A percentile compares a stretch with the other conserved stretches of the same genome.
phyloP scores from a whole-genome alignment of 2,888 invertebrate genomes.

The Stenotaenia linearis region DNA sequence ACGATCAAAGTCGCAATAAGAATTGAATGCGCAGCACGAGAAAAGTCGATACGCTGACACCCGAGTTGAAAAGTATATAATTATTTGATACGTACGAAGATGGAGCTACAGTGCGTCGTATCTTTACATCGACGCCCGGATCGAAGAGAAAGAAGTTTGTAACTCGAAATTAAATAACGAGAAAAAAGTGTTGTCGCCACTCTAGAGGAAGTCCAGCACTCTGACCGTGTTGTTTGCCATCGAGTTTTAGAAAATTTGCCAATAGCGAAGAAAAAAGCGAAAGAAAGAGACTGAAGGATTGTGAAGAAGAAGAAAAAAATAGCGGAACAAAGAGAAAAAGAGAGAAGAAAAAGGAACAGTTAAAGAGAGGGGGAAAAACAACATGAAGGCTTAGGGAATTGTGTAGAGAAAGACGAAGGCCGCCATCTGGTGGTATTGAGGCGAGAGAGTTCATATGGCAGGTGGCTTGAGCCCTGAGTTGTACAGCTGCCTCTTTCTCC shows the following conservation, averaged over 20 bases:
- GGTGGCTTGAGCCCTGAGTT: conserved; percentile 4
- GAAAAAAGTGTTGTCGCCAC: too few relatives aligned
- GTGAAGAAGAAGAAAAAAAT: not conserved
- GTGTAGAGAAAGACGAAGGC: conserved; percentile 9
- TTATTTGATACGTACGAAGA: too few relatives aligned
- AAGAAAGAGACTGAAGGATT: not conserved
- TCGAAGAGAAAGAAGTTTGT: too few relatives aligned
- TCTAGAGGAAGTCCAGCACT: not conserved
- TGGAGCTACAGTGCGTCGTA: too few relatives aligned
- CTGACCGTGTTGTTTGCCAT: not conserved
- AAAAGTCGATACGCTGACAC: too few relatives aligned
- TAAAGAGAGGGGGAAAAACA: not conserved
- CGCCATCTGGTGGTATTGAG: conserved; percentile 5
- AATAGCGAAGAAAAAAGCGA: not conserved
- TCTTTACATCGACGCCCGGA: too few relatives aligned
- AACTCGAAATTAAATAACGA: too few relatives aligned
- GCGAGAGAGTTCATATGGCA: conserved; percentile 4
- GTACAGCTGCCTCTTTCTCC: conserved; percentile 1
- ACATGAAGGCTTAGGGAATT: conserved; percentile 9
- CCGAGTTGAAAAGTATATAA: too few relatives aligned
- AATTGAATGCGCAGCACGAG: too few relatives aligned
- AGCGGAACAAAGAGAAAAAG: not conserved
- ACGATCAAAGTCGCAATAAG: too few relatives aligned
- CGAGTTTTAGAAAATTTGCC: not conserved
- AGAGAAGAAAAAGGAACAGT: not conserved